phyloP scores from a whole-genome alignment of 2,888 invertebrate genomes.

The Platycheirus rosarum region DNA sequence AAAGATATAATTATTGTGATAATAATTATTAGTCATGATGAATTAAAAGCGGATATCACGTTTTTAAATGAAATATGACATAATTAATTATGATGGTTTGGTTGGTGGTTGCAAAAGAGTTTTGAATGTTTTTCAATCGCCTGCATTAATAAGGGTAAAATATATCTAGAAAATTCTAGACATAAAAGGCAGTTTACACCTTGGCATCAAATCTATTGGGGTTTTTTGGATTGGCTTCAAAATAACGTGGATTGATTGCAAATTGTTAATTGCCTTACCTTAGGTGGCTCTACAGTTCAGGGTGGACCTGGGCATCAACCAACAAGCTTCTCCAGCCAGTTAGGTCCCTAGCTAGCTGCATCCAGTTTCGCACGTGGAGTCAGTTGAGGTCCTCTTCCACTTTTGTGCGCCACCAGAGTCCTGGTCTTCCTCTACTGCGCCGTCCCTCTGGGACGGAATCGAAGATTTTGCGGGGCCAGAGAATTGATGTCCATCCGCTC shows the following conservation, averaged over 20 bases:
- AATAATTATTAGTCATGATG: constrained; percentile 40
- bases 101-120: neutral
- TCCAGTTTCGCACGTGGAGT: too few species aligned
- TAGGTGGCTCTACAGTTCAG: too few species aligned
- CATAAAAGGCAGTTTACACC: constrained; percentile 7
- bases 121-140: neutral
- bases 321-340: too few species aligned
- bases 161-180: constrained; percentile 5
- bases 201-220: neutral
- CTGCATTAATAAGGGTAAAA: neutral
- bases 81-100: constrained; percentile 15
- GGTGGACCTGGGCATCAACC: too few species aligned
- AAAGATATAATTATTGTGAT: neutral
- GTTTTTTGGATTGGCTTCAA: neutral
- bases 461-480: too few species aligned
- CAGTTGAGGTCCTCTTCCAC: too few species aligned
- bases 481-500: too few species aligned
- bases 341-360: too few species aligned
- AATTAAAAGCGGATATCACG: constrained; percentile 58
- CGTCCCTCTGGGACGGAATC: too few species aligned
- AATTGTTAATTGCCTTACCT: too few species aligned
- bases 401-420: too few species aligned
- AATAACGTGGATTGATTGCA: neutral
- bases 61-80: constrained; percentile 48
- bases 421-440: too few species aligned